phyloP scores from a whole-genome alignment of 2,888 invertebrate species.

The Rhagonycha fulva region DNA sequence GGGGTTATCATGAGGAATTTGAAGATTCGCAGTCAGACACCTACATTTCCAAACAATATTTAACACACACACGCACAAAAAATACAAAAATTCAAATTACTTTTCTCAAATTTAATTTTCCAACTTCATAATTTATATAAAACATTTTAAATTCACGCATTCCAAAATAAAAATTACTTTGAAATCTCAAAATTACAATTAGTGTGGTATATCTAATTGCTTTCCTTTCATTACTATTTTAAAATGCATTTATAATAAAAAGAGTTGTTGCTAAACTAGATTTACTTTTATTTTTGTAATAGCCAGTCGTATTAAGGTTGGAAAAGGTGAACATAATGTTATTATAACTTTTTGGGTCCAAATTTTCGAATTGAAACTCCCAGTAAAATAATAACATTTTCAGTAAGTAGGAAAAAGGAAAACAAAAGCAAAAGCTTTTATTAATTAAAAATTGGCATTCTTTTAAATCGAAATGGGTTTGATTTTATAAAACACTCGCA shows the following conservation, averaged over 20 bases:
- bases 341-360: background rate
- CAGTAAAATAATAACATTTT: background rate
- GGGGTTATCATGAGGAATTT: slow-evolving; percentile 79
- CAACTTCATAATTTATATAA: background rate
- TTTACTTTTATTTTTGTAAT: background rate
- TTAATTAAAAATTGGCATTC: background rate
- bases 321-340: background rate
- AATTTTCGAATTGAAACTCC: background rate
- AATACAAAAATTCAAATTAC: slow-evolving; percentile 24
- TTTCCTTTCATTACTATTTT: background rate
- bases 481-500: background rate
- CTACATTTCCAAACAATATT: slow-evolving; percentile 63
- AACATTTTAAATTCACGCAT: background rate
- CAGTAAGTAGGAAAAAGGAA: background rate
- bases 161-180: background rate
- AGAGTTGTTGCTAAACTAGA: background rate
- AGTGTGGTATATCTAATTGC: background rate
- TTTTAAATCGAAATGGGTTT: background rate
- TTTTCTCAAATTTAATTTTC: background rate
- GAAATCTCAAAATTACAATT: background rate
- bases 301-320: background rate
- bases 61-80: slow-evolving; percentile 8
- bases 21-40: slow-evolving; percentile 75
- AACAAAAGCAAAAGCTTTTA: background rate
- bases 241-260: background rate